These are phyloP conservation scores for Astropecten irregularis DNA, from an alignment of 53 echinoderm and acorn worm species.

Conservation along the genomic window DNA sequence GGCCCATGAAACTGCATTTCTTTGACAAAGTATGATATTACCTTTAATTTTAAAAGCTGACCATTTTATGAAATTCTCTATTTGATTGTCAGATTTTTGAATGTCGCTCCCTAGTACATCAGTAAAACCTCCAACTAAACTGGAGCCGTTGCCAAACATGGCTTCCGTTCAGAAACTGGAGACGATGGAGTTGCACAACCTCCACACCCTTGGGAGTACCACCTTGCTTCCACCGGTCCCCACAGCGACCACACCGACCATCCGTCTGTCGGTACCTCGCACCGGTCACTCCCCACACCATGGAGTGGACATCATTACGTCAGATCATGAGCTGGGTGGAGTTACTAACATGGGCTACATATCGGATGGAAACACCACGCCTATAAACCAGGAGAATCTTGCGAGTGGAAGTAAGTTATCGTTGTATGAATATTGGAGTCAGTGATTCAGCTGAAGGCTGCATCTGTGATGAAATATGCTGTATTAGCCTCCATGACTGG, in stretches of 20 bases:
- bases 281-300: conserved; percentile 45
- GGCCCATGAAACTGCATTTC: too few relatives aligned
- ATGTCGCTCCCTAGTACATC: conserved; percentile 14
- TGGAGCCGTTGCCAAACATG: background rate
- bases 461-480: too few relatives aligned
- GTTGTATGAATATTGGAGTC: too few relatives aligned
- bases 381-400: background rate
- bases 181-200: conserved; percentile 46
- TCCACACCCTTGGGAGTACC: conserved; percentile 33
- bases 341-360: background rate
- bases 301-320: conserved; percentile 21
- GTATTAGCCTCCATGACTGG: too few relatives aligned
- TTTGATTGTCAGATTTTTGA: too few relatives aligned
- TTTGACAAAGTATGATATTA: too few relatives aligned
- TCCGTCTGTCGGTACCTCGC: conserved; percentile 75
- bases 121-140: background rate
- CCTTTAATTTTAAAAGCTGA: too few relatives aligned
- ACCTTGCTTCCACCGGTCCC: conserved; percentile 36
- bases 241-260: conserved; percentile 69
- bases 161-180: conserved; percentile 28
- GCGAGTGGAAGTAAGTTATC: conserved; percentile 16
- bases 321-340: conserved; percentile 22
- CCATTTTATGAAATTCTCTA: too few relatives aligned
- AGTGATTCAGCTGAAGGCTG: too few relatives aligned
- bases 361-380: background rate